Percentiles rank a stretch among this genome's conserved stretches.
These are phyloP conservation scores for Galerucella nymphaeae DNA, from an alignment of 2,888 invertebrate genomes.

Conservation along the genomic window DNA sequence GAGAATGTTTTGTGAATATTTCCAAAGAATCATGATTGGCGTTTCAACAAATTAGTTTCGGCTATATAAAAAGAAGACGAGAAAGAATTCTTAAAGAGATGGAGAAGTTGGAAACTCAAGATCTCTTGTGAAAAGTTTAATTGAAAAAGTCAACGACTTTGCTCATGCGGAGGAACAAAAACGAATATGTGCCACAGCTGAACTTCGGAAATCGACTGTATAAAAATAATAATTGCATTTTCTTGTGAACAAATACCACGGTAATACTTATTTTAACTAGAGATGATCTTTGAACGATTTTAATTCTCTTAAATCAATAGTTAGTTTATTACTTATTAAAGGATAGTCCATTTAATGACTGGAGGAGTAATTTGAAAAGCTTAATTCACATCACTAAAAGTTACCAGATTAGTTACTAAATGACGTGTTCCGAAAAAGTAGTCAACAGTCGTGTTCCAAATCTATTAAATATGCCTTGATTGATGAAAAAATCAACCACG, in stretches of 20 bases:
- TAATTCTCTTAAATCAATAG: too few relatives aligned
- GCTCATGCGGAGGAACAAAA: conserved; percentile 32
- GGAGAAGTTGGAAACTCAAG: conserved; percentile 41
- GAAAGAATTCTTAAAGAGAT: conserved; percentile 27
- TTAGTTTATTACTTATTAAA: too few relatives aligned
- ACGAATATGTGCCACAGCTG: conserved; percentile 21
- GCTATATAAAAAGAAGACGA: conserved; percentile 52
- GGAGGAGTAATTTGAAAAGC: too few relatives aligned
- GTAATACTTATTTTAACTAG: not conserved
- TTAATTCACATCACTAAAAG: too few relatives aligned
- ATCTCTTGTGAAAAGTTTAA: conserved; percentile 54
- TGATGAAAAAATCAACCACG: too few relatives aligned
- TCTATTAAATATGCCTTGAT: too few relatives aligned
- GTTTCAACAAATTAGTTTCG: conserved; percentile 54
- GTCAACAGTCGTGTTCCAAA: too few relatives aligned
- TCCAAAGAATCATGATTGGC: conserved; percentile 53
- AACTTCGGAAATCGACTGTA: conserved; percentile 4
- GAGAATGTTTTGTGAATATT: conserved; percentile 51
- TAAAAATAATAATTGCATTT: conserved; percentile 8
- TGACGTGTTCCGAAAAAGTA: too few relatives aligned
- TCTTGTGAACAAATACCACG: not conserved
- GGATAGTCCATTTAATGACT: too few relatives aligned
- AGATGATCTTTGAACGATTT: too few relatives aligned
- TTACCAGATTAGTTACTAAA: too few relatives aligned
- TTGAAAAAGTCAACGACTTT: conserved; percentile 53